Percentiles rank a stretch among this genome's conserved stretches.
phyloP scores from a whole-genome alignment of 2,888 invertebrate species.

The Apamea monoglypha region DNA sequence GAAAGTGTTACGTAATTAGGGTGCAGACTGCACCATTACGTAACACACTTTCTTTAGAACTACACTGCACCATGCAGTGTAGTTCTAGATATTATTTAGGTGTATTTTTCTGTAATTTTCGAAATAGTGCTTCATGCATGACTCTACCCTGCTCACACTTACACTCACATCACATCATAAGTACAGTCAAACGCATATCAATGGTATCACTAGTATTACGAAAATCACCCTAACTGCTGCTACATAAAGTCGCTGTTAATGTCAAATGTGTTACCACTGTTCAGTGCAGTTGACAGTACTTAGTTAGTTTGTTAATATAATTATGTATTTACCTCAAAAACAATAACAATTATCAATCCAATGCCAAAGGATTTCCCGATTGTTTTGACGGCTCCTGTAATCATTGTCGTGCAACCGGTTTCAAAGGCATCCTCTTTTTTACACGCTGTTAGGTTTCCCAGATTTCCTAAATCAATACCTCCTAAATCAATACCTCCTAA shows the following conservation, averaged over 20 bases:
- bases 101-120: too few species aligned
- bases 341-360: slow-evolving; percentile 15
- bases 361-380: neutral
- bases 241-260: neutral
- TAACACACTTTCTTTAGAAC: too few species aligned
- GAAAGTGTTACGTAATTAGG: too few species aligned
- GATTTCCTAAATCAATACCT: neutral
- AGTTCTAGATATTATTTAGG: too few species aligned
- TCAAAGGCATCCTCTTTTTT: slow-evolving; percentile 41
- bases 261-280: neutral
- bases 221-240: neutral
- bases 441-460: slow-evolving; percentile 24
- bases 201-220: neutral
- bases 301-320: neutral
- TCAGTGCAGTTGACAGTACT: neutral
- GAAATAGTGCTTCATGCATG: too few species aligned
- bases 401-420: slow-evolving; percentile 39
- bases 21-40: too few species aligned
- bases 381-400: slow-evolving; percentile 4
- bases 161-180: neutral
- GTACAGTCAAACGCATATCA: neutral
- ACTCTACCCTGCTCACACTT: neutral
- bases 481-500: neutral
- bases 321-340: slow-evolving; percentile 36
- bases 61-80: too few species aligned